A percentile compares a stretch with the other conserved stretches of the same genome.
Evolutionary conservation across 2,797 vertebrate species (phyloP).

Genomic region (Octomys mimax): DNA sequence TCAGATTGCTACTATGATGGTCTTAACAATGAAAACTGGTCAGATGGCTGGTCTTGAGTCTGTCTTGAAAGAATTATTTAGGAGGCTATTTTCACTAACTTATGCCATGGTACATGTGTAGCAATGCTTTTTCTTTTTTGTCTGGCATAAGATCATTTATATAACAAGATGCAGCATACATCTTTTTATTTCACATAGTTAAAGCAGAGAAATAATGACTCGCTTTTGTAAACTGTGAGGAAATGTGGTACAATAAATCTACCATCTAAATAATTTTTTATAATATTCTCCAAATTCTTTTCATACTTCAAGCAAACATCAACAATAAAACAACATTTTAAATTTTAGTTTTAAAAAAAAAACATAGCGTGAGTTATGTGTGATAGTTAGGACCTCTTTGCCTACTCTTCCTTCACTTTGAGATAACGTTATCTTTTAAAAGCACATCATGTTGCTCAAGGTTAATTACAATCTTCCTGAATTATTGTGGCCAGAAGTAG

Average conservation of each 20-base stretch:
- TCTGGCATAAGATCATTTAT: background rate
- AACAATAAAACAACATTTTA: constrained; percentile 11
- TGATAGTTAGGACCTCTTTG: background rate
- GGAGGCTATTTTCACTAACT: background rate
- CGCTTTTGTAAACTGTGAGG: constrained; percentile 32
- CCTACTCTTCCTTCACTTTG: background rate
- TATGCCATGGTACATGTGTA: background rate
- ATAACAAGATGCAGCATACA: background rate
- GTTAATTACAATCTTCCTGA: background rate
- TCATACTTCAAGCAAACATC: constrained; percentile 28
- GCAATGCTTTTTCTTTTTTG: background rate
- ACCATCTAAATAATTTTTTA: constrained; percentile 20
- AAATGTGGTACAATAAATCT: background rate
- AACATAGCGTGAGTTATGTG: background rate
- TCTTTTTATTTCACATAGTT: background rate
- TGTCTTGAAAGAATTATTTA: background rate
- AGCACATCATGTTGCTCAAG: background rate
- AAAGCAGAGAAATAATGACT: constrained; percentile 12
- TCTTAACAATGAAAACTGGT: background rate
- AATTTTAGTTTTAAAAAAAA: constrained; percentile 12
- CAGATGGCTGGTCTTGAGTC: background rate
- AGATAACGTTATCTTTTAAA: constrained; percentile 6
- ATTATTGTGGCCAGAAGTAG: background rate
- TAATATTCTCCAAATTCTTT: background rate
- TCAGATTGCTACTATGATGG: background rate